phyloP scores from a whole-genome alignment of 2,797 vertebrate genomes.

The Crenichthys baileyi region DNA sequence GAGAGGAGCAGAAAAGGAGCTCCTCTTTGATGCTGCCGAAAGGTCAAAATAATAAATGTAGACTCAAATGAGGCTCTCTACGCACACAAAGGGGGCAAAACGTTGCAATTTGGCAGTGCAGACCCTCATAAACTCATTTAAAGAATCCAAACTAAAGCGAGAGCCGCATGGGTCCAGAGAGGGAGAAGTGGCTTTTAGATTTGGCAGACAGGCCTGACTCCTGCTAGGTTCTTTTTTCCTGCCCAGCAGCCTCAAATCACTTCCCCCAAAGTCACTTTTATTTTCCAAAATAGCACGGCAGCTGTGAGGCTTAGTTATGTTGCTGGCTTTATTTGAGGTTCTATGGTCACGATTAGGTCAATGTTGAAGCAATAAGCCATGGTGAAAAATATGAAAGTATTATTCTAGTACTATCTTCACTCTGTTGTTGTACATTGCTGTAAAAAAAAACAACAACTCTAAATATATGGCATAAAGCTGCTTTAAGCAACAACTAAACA shows the following conservation, averaged over 20 bases:
- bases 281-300: slow-evolving; percentile 19
- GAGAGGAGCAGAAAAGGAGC: slow-evolving; percentile 72
- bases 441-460: neutral
- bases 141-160: slow-evolving; percentile 83
- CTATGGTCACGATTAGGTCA: slow-evolving; percentile 4
- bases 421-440: neutral
- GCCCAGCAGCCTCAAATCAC: slow-evolving; percentile 32
- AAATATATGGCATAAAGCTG: neutral
- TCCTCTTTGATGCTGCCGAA: slow-evolving; percentile 84
- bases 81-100: slow-evolving; percentile 85
- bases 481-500: neutral
- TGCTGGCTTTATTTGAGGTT: slow-evolving; percentile 8
- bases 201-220: slow-evolving; percentile 82
- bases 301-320: neutral
- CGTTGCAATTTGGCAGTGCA: slow-evolving; percentile 85
- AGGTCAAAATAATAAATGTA: slow-evolving; percentile 96
- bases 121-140: slow-evolving; percentile 87
- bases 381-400: neutral
- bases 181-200: slow-evolving; percentile 80
- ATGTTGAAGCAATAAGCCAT: neutral
- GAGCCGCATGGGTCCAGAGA: slow-evolving; percentile 80
- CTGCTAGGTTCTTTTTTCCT: slow-evolving; percentile 66
- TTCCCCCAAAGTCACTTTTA: slow-evolving; percentile 25
- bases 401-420: neutral
- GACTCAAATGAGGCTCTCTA: slow-evolving; percentile 86